Percentiles rank a stretch among this genome's conserved stretches.
phyloP scores from a whole-genome alignment of 2,797 vertebrate species.

The Alosa sapidissima region DNA sequence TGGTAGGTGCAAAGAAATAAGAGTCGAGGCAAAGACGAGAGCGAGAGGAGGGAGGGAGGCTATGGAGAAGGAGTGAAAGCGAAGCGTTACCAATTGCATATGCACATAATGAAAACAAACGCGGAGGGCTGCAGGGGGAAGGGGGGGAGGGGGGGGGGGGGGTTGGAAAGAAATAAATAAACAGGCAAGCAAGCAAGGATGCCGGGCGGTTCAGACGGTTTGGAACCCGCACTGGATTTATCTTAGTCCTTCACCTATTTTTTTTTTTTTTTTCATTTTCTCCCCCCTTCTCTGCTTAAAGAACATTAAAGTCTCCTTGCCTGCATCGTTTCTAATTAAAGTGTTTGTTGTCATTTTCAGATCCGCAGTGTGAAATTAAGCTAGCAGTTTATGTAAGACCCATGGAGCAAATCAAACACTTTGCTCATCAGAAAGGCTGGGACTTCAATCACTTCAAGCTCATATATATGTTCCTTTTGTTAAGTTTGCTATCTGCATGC shows the following conservation, averaged over 20 bases:
- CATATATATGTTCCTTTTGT: conserved; percentile 88
- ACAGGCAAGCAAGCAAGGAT: conserved; percentile 65
- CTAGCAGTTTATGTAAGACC: conserved; percentile 83
- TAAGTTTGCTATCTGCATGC: conserved; percentile 81
- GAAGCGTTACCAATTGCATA: conserved; percentile 66
- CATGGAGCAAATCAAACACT: conserved; percentile 85
- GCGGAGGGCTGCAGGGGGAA: conserved; percentile 51
- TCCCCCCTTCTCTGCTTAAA: conserved; percentile 63
- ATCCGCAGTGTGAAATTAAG: conserved; percentile 87
- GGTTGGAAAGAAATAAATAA: conserved; percentile 66
- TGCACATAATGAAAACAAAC: conserved; percentile 63
- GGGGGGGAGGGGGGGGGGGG: conserved; percentile 38
- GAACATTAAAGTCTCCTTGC: conserved; percentile 77
- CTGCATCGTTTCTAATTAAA: conserved; percentile 84
- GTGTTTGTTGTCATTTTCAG: conserved; percentile 82
- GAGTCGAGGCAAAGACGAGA: conserved; percentile 18
- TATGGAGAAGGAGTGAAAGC: conserved; percentile 43
- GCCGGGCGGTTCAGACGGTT: conserved; percentile 65
- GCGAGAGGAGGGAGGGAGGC: neutral
- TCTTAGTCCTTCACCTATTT: conserved; percentile 75
- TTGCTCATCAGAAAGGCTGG: conserved; percentile 77
- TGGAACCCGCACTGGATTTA: conserved; percentile 70
- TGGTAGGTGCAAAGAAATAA: conserved; percentile 4
- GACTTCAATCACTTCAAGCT: conserved; percentile 89
- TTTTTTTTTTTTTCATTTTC: conserved; percentile 52